Evolutionary conservation across 2,797 vertebrate species (phyloP), one percentile per base, ranked within the genome.

Genomic region (Anabas testudineus): DNA sequence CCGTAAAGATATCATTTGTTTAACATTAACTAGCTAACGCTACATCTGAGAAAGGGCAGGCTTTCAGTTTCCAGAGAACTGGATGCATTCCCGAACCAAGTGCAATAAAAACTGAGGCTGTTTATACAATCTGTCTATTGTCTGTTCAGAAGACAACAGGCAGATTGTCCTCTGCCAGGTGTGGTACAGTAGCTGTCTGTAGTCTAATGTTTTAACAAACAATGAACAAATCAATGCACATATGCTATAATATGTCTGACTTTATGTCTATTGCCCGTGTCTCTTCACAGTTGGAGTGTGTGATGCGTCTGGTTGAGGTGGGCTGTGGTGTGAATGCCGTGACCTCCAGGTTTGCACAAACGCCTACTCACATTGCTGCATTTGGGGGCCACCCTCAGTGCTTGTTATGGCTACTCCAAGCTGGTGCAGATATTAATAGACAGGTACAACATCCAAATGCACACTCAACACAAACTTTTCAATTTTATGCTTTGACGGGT

Each of bases 321-420:
- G 98, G 98, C 69, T 96, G 96, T 67, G 94, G 95, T 5, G 95
- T 99, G 80, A 99, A 99, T 76, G 90, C 93, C 2, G 90, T 94
- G 73, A 99, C 98, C 53, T 96, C 97, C 19, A 95, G 96, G 61
- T 99, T 98, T 86, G 96, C 98, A 51, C 98, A 99, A 95, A 99
- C 98, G 15, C 98, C 98, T 69, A 97, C 95, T 89, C 98, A 99
- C 90, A 97, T 97, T 67, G 97, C 97, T 67, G 97, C 98, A 54
- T 99, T 99, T 76, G 98, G 98, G 89, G 98, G 97, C 76, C 97
- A 99, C 93, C 98, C 97, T 67, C 95, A 96, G 78, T 99, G 97
- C 91, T 94, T 99, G 88, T 87, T 96, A 83, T 99, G 98, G 98
- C 92, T 99, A 86, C 95, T 99, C 77, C 96, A 97, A 94, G 95